Evolutionary conservation across 2,113 vertebrate species (phyloP).

Genomic region (Coracopsis vasa): DNA sequence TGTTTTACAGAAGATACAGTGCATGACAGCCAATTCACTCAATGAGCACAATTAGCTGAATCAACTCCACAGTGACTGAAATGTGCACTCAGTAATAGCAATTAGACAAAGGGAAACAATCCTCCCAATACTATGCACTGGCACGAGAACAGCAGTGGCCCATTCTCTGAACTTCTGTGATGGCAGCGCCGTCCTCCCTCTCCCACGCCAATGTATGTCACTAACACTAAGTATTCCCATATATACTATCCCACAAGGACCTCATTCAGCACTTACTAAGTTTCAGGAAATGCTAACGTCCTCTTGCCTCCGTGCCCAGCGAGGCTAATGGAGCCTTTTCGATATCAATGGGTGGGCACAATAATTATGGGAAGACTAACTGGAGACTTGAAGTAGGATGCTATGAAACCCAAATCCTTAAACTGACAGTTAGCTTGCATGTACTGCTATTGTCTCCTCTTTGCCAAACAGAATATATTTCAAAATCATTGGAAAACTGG

Average conservation of each 20-base stretch:
- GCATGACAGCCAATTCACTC: not conserved
- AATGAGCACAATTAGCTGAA: not conserved
- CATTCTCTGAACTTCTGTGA: not conserved
- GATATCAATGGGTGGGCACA: not conserved
- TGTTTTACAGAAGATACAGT: not conserved
- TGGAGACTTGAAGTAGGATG: not conserved
- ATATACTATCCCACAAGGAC: not conserved
- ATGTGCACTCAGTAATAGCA: not conserved
- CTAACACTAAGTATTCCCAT: not conserved
- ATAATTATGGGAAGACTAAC: not conserved
- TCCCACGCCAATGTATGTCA: accelerated
- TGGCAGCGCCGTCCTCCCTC: not conserved
- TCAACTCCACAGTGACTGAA: not conserved
- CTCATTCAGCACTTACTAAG: not conserved
- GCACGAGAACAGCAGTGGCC: not conserved
- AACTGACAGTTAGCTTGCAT: not conserved
- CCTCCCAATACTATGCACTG: not conserved
- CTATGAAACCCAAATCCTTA: not conserved
- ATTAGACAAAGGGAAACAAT: not conserved
- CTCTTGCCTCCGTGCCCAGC: not conserved
- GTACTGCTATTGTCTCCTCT: not conserved
- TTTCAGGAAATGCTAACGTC: not conserved
- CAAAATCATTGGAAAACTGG: not conserved
- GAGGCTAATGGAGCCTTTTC: not conserved
- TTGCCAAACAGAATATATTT: not conserved